A percentile compares a stretch with the other conserved stretches of the same genome.
phyloP scores from a whole-genome alignment of 2,888 invertebrate species.

The Acanthoscelides obtectus region DNA sequence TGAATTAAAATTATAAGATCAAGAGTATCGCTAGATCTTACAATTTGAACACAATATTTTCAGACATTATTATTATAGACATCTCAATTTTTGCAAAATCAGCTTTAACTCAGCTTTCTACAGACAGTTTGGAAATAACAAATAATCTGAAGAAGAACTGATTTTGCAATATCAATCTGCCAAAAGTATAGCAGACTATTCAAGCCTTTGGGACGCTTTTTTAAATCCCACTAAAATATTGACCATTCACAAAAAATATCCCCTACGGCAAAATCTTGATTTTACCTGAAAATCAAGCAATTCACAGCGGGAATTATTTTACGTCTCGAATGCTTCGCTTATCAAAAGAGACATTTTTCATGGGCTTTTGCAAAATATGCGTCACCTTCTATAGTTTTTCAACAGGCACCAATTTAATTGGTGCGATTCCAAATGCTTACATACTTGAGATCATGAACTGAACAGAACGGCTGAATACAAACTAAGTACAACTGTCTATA shows the following conservation, averaged over 20 bases:
- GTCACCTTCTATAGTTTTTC: neutral
- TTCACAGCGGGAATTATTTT: too few species aligned
- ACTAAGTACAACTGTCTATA: neutral
- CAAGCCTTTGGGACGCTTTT: neutral
- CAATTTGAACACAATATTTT: neutral
- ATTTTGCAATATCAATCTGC: neutral
- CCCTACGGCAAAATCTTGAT: neutral
- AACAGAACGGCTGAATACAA: neutral
- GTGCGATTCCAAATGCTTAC: neutral
- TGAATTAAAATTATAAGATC: neutral
- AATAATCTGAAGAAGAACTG: neutral
- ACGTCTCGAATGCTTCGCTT: neutral
- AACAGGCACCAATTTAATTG: neutral
- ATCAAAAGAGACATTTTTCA: neutral
- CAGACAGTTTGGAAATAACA: neutral
- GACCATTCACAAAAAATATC: neutral
- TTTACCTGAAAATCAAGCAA: neutral
- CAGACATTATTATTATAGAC: neutral
- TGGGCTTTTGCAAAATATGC: neutral
- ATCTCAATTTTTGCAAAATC: neutral
- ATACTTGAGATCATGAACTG: neutral
- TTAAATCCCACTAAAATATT: too few species aligned
- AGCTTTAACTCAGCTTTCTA: neutral
- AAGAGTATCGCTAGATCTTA: neutral
- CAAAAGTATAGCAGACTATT: neutral